A percentile compares a stretch with the other conserved stretches of the same genome.
Evolutionary conservation across 2,888 invertebrate genomes (phyloP).

Genomic region (Xestobium rufovillosum): DNA sequence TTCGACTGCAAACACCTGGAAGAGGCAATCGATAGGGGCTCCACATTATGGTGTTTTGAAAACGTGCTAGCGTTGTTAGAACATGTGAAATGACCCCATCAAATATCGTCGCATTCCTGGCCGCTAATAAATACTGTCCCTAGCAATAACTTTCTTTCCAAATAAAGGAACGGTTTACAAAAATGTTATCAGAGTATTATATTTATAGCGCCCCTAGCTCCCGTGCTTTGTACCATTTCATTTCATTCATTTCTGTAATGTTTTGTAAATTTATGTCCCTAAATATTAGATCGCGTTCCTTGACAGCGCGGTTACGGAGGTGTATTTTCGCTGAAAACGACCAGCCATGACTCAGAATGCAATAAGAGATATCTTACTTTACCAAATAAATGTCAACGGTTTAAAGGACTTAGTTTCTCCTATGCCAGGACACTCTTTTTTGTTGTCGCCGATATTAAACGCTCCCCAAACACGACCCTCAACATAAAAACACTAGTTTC

Average conservation of each 20-base stretch:
- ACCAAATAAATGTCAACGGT: slow-evolving; percentile 41
- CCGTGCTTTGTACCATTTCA: slow-evolving; percentile 28
- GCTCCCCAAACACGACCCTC: too few species aligned
- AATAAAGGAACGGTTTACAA: slow-evolving; percentile 46
- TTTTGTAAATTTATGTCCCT: slow-evolving; percentile 50
- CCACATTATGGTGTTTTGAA: too few species aligned
- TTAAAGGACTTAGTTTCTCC: slow-evolving; percentile 27
- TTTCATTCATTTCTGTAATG: slow-evolving; percentile 46
- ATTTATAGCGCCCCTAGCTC: slow-evolving; percentile 38
- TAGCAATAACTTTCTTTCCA: slow-evolving; percentile 41
- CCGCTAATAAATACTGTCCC: slow-evolving; percentile 42
- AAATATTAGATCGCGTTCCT: slow-evolving; percentile 46
- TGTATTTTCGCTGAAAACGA: slow-evolving; percentile 31
- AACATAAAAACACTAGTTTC: too few species aligned
- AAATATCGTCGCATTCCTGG: slow-evolving; percentile 39
- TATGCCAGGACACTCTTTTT: slow-evolving; percentile 17
- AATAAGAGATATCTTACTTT: slow-evolving; percentile 36
- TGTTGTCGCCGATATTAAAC: slow-evolving; percentile 10
- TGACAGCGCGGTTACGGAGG: slow-evolving; percentile 36
- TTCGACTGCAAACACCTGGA: too few species aligned
- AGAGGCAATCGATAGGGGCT: too few species aligned
- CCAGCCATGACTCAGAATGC: slow-evolving; percentile 26
- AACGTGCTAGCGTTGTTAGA: too few species aligned
- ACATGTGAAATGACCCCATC: too few species aligned
- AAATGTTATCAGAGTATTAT: slow-evolving; percentile 45